These are phyloP conservation scores for Nyctereutes procyonoides DNA, from an alignment of 2,113 vertebrate species.

Conservation along the genomic window DNA sequence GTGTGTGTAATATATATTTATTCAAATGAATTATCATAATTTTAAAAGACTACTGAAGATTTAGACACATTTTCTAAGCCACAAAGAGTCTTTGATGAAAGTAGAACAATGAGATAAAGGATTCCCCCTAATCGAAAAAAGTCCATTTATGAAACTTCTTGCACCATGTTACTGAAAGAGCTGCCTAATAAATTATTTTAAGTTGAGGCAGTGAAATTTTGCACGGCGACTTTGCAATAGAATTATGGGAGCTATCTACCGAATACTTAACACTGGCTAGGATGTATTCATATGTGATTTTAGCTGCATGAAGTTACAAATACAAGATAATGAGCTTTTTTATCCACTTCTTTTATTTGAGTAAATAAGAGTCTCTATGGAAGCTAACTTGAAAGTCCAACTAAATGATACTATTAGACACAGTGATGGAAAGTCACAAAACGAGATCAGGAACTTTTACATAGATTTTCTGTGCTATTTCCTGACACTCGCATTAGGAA, in stretches of 20 bases:
- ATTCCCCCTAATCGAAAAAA: neutral
- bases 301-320: neutral
- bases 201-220: neutral
- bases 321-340: constrained; percentile 36
- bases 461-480: neutral
- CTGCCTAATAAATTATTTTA: constrained; percentile 12
- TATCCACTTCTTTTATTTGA: constrained; percentile 20
- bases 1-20: neutral
- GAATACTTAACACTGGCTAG: neutral
- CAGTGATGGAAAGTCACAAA: neutral
- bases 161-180: neutral
- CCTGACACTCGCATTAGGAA: neutral
- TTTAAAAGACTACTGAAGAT: neutral
- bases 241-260: neutral
- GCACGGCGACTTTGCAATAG: neutral
- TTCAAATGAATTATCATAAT: neutral
- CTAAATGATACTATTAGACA: neutral
- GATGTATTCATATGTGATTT: neutral
- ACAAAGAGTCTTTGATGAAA: constrained; percentile 1
- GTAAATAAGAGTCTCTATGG: neutral
- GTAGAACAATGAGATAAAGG: neutral
- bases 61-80: neutral
- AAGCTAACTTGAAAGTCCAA: constrained; percentile 26
- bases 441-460: neutral
- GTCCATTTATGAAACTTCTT: neutral